A percentile compares a stretch with the other conserved stretches of the same genome.
Conservation (phyloP, 2,888 invertebrate species). For the Cartodere bifasciata region DNA sequence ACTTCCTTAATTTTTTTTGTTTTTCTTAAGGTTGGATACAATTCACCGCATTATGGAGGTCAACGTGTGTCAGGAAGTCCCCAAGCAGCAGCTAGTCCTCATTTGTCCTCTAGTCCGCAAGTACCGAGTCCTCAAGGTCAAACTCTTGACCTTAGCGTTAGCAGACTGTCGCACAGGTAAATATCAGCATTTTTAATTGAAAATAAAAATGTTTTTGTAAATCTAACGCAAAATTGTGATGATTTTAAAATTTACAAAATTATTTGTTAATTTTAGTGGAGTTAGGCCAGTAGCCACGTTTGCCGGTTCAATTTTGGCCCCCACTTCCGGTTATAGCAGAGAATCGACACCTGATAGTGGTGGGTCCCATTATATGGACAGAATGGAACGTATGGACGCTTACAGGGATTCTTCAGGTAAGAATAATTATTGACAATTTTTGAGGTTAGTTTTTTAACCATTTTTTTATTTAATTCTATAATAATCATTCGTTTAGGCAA, state of each 20-base stretch:
- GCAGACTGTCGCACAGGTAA: constrained; percentile 73
- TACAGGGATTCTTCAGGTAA: constrained; percentile 77
- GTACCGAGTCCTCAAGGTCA: constrained; percentile 87
- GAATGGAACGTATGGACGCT: too few relatives aligned
- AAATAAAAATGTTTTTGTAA: too few relatives aligned
- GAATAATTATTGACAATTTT: too few relatives aligned
- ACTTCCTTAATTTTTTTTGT: too few relatives aligned
- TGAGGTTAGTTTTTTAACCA: too few relatives aligned
- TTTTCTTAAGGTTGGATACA: constrained; percentile 58
- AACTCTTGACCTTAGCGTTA: constrained; percentile 80
- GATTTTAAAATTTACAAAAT: too few relatives aligned
- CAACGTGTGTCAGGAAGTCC: constrained; percentile 66
- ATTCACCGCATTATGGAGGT: constrained; percentile 62
- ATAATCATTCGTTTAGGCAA: too few relatives aligned
- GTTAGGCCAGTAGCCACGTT: constrained; percentile 40
- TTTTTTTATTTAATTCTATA: too few relatives aligned
- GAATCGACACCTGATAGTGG: constrained; percentile 84
- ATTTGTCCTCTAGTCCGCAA: constrained; percentile 74
- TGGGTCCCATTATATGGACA: constrained; percentile 77
- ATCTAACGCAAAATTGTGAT: too few relatives aligned
- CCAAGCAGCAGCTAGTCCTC: constrained; percentile 75
- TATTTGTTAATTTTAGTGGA: constrained; percentile 49
- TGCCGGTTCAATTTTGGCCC: constrained; percentile 34
- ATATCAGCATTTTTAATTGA: too few relatives aligned
- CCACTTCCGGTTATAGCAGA: constrained; percentile 64